phyloP scores from a whole-genome alignment of 2,113 vertebrate species.

The Paralichthys olivaceus region DNA sequence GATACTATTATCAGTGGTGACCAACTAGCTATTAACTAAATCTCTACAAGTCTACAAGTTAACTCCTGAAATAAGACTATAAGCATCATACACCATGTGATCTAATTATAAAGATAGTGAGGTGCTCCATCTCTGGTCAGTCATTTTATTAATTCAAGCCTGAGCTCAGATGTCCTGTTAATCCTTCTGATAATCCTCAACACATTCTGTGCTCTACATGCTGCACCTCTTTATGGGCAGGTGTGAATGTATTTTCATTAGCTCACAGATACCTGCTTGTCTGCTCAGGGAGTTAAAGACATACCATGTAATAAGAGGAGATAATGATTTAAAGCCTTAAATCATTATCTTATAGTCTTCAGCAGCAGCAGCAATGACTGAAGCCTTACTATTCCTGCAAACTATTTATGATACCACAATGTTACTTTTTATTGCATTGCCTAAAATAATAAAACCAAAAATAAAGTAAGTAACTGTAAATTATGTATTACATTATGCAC shows the following conservation, averaged over 20 bases:
- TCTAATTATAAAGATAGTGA: constrained; percentile 32
- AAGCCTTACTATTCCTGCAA: not conserved
- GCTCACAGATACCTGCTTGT: constrained; percentile 45
- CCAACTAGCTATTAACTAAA: not conserved
- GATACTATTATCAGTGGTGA: too few relatives aligned
- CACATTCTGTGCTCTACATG: constrained; percentile 3
- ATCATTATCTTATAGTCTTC: constrained; percentile 11
- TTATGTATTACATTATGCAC: too few relatives aligned
- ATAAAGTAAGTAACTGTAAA: too few relatives aligned
- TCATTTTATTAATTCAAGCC: not conserved
- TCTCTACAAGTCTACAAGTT: not conserved
- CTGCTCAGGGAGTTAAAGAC: constrained; percentile 16
- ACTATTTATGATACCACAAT: not conserved
- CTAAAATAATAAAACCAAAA: too few relatives aligned
- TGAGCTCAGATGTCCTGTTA: constrained; percentile 34
- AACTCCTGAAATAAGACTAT: not conserved
- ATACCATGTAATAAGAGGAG: constrained; percentile 65
- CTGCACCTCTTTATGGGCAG: constrained; percentile 12
- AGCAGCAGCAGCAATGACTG: constrained; percentile 15
- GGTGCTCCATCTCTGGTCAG: constrained; percentile 12
- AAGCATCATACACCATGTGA: not conserved
- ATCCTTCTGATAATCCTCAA: constrained; percentile 54
- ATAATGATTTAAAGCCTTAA: not conserved
- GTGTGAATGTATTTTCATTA: constrained; percentile 51
- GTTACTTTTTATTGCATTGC: too few relatives aligned